phyloP scores from a whole-genome alignment of 2,113 vertebrate species.

The Hippocampus abdominalis region DNA sequence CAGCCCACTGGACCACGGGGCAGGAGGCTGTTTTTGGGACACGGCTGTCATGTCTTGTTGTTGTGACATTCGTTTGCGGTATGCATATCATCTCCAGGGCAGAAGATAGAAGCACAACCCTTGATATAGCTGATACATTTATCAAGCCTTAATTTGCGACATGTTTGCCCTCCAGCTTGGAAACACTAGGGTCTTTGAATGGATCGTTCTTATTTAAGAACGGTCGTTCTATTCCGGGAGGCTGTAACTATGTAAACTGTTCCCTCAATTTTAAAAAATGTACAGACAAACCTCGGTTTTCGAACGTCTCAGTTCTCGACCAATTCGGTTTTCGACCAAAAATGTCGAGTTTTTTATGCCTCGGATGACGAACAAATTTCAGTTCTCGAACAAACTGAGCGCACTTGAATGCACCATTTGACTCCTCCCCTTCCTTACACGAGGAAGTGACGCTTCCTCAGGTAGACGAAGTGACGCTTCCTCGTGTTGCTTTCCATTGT shows the following conservation, averaged over 20 bases:
- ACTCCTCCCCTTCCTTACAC: too few species aligned
- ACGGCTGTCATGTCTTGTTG: constrained; percentile 45
- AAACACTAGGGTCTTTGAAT: constrained; percentile 3
- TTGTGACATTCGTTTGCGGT: constrained; percentile 54
- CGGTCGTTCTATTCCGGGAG: constrained; percentile 5
- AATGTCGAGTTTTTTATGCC: too few species aligned
- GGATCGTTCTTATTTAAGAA: constrained; percentile 1
- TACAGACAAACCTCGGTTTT: too few species aligned
- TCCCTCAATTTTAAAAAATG: too few species aligned
- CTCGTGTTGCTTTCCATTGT: too few species aligned
- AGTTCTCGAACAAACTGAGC: too few species aligned
- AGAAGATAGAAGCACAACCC: constrained; percentile 18
- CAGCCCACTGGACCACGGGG: constrained; percentile 34
- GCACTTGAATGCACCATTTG: too few species aligned
- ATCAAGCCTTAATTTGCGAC: constrained; percentile 22
- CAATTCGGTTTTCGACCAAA: too few species aligned
- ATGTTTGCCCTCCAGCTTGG: constrained; percentile 12
- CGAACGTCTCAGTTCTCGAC: too few species aligned
- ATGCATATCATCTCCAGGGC: constrained; percentile 46
- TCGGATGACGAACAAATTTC: too few species aligned
- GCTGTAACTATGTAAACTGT: neutral
- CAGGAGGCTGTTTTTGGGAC: constrained; percentile 61
- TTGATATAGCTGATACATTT: constrained; percentile 21
- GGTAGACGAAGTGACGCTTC: too few species aligned
- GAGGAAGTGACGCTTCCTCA: too few species aligned